Evolutionary conservation across 2,888 invertebrate genomes (phyloP), one percentile per base, ranked within the genome.

Genomic region (Zygothrica quintamaculata): DNA sequence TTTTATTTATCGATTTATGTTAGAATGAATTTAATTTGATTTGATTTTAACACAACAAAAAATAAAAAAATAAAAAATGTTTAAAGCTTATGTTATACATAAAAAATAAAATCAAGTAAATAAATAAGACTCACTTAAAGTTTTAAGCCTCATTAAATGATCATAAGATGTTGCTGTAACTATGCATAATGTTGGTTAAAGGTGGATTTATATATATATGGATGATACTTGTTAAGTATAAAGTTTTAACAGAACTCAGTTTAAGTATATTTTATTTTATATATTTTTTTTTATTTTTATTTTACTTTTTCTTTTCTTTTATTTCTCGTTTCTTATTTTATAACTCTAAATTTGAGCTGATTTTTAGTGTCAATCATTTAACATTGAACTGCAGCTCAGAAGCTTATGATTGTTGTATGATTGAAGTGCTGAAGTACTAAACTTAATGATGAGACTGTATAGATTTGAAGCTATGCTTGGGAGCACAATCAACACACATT

Each of bases 401-500:
- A 73, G 69, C 74, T 39, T 56, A 36, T 44, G 33, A 34, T 42
- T n/a, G n/a, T n/a, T n/a, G n/a, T n/a, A n/a, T n/a, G n/a, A 44
- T 69, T 60, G 53, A 55, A 40, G 44, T 61, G 13, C 33, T 22
- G 11, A 34, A 55, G 47, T 8, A 31, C 39, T 40, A 42, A 22
- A 22, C 47, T 53, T 57, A 57, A 74, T 57, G 69, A 68, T 62
- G 62, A 29, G 75, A 74, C 62, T 9, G n/a, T 8, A 9, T 9
- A 8, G 29, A 29, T 9, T 58, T 58, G 55, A 68, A 74, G 33
- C 50, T 22, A 5, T 62, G 70, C 75, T 74, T 71, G 75, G 75
- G 71, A 71, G 62, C 75, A 74, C 52, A 61, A 43, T 42, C 46
- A 52, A 74, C 61, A 61, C 48, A 61, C 69, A 50, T 62, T 71